A percentile compares a stretch with the other conserved stretches of the same genome.
Conservation (phyloP, 2,113 vertebrate genomes). For the Spea bombifrons region DNA sequence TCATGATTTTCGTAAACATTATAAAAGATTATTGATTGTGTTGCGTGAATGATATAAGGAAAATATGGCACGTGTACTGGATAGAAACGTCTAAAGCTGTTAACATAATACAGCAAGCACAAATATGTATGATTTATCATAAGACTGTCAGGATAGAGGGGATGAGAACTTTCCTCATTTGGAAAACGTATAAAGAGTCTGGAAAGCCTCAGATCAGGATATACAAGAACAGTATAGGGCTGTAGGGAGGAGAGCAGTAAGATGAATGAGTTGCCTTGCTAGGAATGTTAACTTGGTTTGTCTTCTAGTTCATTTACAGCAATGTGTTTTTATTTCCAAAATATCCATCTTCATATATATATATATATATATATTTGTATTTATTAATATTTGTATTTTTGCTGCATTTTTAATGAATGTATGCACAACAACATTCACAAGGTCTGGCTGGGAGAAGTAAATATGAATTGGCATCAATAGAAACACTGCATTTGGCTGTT, state of each 20-base stretch:
- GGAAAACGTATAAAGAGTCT: neutral
- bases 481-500: too few relatives aligned
- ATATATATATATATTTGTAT: too few relatives aligned
- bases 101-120: constrained; percentile 1
- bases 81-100: neutral
- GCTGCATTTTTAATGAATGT: too few relatives aligned
- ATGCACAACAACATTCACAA: too few relatives aligned
- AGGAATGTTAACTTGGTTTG: neutral
- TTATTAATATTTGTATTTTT: too few relatives aligned
- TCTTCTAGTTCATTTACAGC: neutral
- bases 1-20: neutral
- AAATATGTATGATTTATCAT: constrained; percentile 2
- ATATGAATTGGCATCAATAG: too few relatives aligned
- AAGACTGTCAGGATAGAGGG: neutral
- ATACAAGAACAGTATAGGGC: neutral
- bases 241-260: neutral
- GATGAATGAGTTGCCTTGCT: neutral
- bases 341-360: too few relatives aligned
- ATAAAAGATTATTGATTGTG: neutral
- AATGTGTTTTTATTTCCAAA: too few relatives aligned
- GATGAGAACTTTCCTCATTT: neutral
- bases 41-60: constrained; percentile 10
- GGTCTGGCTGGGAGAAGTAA: too few relatives aligned
- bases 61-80: neutral
- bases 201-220: constrained; percentile 1